Evolutionary conservation across 2,888 invertebrate genomes (phyloP), one percentile per base, ranked within the genome.

Genomic region (Eupithecia subumbrata): DNA sequence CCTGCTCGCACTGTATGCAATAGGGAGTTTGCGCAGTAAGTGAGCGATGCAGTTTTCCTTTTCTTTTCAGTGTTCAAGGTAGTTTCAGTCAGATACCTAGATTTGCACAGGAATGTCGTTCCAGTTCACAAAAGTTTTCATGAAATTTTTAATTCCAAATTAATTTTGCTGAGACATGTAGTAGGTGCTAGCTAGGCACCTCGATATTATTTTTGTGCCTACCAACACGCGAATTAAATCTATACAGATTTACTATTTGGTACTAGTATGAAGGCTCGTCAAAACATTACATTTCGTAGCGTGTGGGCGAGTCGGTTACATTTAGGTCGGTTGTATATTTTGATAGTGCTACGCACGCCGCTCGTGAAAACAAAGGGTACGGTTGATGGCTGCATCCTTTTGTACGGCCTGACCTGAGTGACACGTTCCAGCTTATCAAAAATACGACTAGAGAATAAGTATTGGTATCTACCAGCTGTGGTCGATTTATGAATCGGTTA

Each of bases 281-380:
- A 88, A 89, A 89, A 90, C 88, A 83, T 75, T 25, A 82, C 82
- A 78, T 76, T 81, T 78, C 85, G 81, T 83, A 87, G 87, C 89
- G 91, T 91, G 93, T 91, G 93, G 92, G 85, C 90, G 86, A 85
- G 82, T 79, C 82, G 91, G 93, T 90, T 90, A 92, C 92, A 92
- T 91, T 92, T 92, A 80, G 89, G 92, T 90, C 84, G 81, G 79
- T 85, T 93, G 93, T 92, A 91, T 93, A 93, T 93, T 93, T 91
- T 92, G 86, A 87, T 92, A 91, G 87, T 86, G 88, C 89, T 88
- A 86, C 90, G 88, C 85, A 87, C 88, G 88, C 85, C 82, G 84
- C 87, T 86, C 86, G 88, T 77, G 88, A 90, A 88, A 92, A 93
- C 90, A 93, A 90, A 90, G 92, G 90, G 90, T 73, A 56, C 86